Evolutionary conservation across 2,113 vertebrate genomes (phyloP).

Genomic region (Phrynocephalus versicolor): DNA sequence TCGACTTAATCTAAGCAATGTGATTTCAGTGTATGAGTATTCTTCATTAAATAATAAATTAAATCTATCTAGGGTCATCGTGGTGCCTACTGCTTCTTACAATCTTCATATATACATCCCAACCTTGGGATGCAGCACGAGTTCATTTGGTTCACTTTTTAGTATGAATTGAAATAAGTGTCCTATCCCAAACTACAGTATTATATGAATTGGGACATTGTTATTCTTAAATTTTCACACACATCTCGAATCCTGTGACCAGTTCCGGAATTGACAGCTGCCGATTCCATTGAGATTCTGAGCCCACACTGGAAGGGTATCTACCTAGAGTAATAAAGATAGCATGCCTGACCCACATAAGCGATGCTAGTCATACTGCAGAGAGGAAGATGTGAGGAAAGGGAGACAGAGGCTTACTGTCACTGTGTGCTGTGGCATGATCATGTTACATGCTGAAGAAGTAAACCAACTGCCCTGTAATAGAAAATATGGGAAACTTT

Average conservation of each 20-base stretch:
- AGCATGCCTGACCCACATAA: neutral
- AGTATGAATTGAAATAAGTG: too few species aligned
- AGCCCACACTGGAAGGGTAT: neutral
- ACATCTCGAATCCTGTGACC: too few species aligned
- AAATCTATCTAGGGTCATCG: neutral
- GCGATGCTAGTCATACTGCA: neutral
- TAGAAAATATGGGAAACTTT: conserved; percentile 17
- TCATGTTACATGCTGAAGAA: neutral
- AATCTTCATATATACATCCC: neutral
- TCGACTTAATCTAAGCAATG: too few species aligned
- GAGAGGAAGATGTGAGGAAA: neutral
- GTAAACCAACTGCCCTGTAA: neutral
- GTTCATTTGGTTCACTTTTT: too few species aligned
- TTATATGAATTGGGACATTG: too few species aligned
- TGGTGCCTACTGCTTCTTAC: too few species aligned
- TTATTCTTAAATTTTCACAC: too few species aligned
- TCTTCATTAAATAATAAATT: neutral
- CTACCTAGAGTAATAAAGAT: neutral
- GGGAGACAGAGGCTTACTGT: neutral
- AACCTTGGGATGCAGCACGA: too few species aligned
- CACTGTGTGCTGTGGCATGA: neutral
- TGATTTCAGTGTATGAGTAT: too few species aligned
- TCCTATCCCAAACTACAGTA: too few species aligned
- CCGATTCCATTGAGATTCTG: neutral
- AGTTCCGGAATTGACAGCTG: neutral